These are phyloP conservation scores for Rotaria socialis DNA, from an alignment of 2,888 invertebrate species.

Conservation along the genomic window DNA sequence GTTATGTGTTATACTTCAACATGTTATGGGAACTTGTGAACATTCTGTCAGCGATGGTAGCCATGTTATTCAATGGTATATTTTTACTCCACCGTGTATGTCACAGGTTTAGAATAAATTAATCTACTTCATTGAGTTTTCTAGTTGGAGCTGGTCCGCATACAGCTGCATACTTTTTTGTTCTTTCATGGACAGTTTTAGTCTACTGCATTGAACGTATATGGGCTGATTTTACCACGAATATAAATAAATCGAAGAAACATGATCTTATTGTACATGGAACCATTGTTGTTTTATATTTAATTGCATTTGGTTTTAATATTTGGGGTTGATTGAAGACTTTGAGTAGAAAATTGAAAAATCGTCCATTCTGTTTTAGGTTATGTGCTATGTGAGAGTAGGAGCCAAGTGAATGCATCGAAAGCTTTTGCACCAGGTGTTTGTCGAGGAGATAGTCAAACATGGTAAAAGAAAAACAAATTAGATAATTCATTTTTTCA, in stretches of 20 bases:
- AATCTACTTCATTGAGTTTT: background rate
- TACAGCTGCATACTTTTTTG: background rate
- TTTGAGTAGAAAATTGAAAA: background rate
- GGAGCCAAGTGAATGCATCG: background rate
- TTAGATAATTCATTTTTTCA: too few species aligned
- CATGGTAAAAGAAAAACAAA: background rate
- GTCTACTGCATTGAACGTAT: background rate
- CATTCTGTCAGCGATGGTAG: background rate
- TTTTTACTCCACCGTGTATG: background rate
- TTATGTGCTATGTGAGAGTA: background rate
- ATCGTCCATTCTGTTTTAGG: background rate
- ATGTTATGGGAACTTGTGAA: background rate
- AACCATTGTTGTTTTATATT: background rate
- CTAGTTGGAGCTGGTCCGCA: slow-evolving; percentile 1
- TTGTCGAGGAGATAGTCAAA: background rate
- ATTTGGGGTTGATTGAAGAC: background rate
- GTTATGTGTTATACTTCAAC: background rate
- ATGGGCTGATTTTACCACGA: background rate
- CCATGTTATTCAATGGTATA: background rate
- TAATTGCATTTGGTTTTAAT: background rate
- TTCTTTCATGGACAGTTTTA: background rate
- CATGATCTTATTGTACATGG: background rate
- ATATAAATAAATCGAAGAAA: background rate
- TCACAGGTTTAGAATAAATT: background rate
- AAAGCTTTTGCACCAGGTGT: background rate